Evolutionary conservation across 2,113 vertebrate genomes (phyloP).

Genomic region (Microcebus ravelobensis): DNA sequence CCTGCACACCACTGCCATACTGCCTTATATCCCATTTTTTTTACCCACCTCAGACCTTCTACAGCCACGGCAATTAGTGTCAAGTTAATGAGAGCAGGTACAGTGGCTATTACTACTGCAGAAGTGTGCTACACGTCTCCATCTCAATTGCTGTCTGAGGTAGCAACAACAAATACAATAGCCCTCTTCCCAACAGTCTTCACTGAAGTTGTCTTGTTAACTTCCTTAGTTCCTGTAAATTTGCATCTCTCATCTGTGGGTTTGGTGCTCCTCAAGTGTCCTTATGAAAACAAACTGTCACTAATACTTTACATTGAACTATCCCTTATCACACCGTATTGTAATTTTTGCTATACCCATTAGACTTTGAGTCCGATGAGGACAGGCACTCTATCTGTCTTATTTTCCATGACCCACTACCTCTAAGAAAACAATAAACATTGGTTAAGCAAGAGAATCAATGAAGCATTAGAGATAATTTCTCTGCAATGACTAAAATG

Average conservation of each 20-base stretch:
- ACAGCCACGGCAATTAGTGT: background rate
- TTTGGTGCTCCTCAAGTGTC: background rate
- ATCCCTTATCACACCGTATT: background rate
- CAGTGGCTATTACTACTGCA: background rate
- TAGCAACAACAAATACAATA: background rate
- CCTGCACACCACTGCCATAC: background rate
- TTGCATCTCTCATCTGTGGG: background rate
- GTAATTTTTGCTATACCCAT: background rate
- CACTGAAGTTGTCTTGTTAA: background rate
- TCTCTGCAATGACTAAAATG: background rate
- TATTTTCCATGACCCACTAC: background rate
- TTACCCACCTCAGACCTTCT: background rate
- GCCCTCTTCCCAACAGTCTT: background rate
- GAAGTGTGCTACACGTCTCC: background rate
- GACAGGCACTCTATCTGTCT: background rate
- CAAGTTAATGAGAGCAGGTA: background rate
- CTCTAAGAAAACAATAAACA: background rate
- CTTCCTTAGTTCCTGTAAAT: background rate
- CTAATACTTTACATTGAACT: background rate
- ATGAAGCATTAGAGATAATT: background rate
- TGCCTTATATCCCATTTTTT: background rate
- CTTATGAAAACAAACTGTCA: background rate
- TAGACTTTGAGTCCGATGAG: background rate
- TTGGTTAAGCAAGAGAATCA: background rate
- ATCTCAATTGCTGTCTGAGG: background rate